Evolutionary conservation across 2,888 invertebrate species (phyloP).

Genomic region (Philhelius pedissequus): DNA sequence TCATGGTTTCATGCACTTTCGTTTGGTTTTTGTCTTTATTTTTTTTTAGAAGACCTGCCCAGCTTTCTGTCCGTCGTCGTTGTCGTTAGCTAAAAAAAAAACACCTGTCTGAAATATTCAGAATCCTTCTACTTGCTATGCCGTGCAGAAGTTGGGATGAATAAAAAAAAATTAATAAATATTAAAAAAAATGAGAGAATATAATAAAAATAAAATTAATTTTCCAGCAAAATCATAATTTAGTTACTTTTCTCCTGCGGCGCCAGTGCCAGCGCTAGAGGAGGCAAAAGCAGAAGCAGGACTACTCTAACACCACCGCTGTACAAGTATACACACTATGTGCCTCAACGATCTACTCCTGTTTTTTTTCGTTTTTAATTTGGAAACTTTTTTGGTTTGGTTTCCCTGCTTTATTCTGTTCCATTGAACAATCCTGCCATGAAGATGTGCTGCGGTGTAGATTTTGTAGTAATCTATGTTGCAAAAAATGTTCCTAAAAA

Average conservation of each 20-base stretch:
- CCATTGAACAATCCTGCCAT: slow-evolving; percentile 32
- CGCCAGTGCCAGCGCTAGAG: no score
- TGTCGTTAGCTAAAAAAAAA: neutral
- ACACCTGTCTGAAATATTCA: slow-evolving; percentile 29
- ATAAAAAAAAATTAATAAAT: slow-evolving; percentile 41
- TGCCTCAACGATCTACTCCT: neutral
- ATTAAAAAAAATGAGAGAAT: slow-evolving; percentile 21
- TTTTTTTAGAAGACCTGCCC: neutral
- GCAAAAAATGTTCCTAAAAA: slow-evolving; percentile 25
- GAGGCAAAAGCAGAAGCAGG: neutral
- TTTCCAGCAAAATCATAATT: slow-evolving; percentile 64
- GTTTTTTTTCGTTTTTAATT: neutral
- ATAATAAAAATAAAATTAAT: slow-evolving; percentile 54
- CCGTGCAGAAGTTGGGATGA: neutral
- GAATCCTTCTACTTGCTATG: slow-evolving; percentile 13
- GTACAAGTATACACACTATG: neutral
- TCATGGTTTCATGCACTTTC: slow-evolving; percentile 52
- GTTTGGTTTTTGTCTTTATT: neutral
- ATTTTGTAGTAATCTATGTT: slow-evolving; percentile 59
- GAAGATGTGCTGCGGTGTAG: slow-evolving; percentile 46
- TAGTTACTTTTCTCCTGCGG: slow-evolving; percentile 38
- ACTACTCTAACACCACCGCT: neutral
- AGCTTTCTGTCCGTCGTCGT: neutral
- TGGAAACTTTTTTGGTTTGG: slow-evolving; percentile 10
- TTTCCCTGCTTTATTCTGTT: slow-evolving; percentile 8